phyloP scores from a whole-genome alignment of 1,140 invertebrate genomes.

The Dendrolimus kikuchii region DNA sequence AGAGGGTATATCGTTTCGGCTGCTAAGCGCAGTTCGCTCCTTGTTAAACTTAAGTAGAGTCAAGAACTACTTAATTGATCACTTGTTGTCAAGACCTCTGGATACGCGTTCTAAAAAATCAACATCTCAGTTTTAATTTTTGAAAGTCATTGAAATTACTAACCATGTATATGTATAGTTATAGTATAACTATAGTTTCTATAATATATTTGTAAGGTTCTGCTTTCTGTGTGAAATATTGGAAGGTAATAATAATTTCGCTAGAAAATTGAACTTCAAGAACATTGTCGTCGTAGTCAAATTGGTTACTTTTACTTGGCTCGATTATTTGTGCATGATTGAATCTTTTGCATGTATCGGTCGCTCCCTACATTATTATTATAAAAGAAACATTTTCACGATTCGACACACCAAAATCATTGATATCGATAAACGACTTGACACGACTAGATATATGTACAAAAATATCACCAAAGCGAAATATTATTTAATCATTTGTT shows the following conservation, averaged over 20 bases:
- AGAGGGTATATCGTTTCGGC: conserved; percentile 11
- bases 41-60: conserved; percentile 58
- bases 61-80: conserved; percentile 51
- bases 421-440: conserved; percentile 7
- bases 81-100: conserved; percentile 46
- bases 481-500: conserved; percentile 13
- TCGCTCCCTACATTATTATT: conserved; percentile 16
- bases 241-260: conserved; percentile 39
- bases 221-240: conserved; percentile 36
- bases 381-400: conserved; percentile 19
- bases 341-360: conserved; percentile 28
- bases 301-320: conserved; percentile 19
- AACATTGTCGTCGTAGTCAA: conserved; percentile 30
- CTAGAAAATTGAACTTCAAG: conserved; percentile 13
- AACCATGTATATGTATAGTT: background rate
- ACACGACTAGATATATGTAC: conserved; percentile 18
- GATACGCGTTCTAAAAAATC: conserved; percentile 30
- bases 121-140: conserved; percentile 17
- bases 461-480: conserved; percentile 15
- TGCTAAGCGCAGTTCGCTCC: conserved; percentile 41
- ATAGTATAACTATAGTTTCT: background rate
- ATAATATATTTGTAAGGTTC: conserved; percentile 27
- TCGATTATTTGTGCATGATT: conserved; percentile 30
- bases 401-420: conserved; percentile 18
- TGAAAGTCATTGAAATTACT: conserved; percentile 3